Conservation (phyloP, 2,113 vertebrate species). For the Speoplatyrhinus poulsoni region DNA sequence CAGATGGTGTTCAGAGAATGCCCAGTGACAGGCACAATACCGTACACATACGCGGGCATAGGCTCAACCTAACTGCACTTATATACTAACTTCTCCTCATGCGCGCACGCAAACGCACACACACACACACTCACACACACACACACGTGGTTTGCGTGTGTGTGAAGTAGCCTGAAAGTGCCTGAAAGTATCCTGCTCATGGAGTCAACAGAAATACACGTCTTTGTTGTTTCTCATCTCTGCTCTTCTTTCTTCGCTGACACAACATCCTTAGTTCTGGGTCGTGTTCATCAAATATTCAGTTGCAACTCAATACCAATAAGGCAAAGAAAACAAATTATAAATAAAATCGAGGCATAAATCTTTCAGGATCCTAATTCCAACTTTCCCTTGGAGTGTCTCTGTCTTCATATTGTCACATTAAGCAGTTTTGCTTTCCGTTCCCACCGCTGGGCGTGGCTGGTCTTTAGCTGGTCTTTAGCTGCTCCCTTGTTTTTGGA, state of each 20-base stretch:
- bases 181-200: no score
- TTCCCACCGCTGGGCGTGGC: conserved; percentile 67
- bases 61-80: conserved; percentile 66
- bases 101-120: neutral
- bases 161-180: conserved; percentile 40
- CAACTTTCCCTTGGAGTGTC: conserved; percentile 71
- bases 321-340: conserved; percentile 76
- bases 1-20: conserved; percentile 76
- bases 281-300: conserved; percentile 77
- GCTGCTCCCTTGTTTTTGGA: conserved; percentile 62
- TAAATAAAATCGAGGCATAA: conserved; percentile 78
- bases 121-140: neutral
- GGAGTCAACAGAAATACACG: conserved; percentile 45
- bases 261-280: conserved; percentile 70
- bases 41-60: conserved; percentile 51
- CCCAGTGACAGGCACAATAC: conserved; percentile 52
- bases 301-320: conserved; percentile 72
- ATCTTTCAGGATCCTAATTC: conserved; percentile 76
- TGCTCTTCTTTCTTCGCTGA: conserved; percentile 68
- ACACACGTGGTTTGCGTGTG: conserved; percentile 60
- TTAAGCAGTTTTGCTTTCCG: conserved; percentile 73
- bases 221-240: conserved; percentile 60
- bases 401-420: conserved; percentile 72
- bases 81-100: conserved; percentile 26
- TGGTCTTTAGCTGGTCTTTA: conserved; percentile 50